Base-by-base conservation (phyloP, 2,797 vertebrate genomes). In the Catharus ustulatus region DNA sequence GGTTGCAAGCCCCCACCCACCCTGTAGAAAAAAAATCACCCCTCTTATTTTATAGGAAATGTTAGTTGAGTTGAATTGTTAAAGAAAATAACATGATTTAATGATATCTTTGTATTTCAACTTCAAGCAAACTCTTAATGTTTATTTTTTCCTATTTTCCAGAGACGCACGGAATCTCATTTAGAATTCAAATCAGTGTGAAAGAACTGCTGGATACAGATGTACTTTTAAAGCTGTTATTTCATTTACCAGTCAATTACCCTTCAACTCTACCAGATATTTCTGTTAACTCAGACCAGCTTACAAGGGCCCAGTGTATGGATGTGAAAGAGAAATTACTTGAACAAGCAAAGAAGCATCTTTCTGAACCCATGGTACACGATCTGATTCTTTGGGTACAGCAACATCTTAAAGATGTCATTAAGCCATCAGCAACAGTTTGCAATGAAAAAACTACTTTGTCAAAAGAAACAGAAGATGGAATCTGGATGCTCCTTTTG, bases 181-280 rank as follows among this genome's bases (percentile, higher is more conserved):
- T 98, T 95, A 96, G 97, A 96, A 98, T 98, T 95, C 97, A 97
- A 95, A 97, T 97, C 67, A 48, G 23, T 18, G 97, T 97, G 27
- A 96, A 97, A 85, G 97, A 97, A 63, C 80, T 84, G 59, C 68
- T 45, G 66, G 97, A 95, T 68, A 87, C 43, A 32, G 96, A 97
- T 75, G n/a, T 98, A 42, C 88, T 96, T 75, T 88, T 98, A 78
- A 97, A 97, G 75, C 87, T 99, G 73, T 68, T 98, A 46, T 99
- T 99, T 98, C 97, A 98, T 79, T 96, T 99, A 88, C 98, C 98
- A 13, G 96, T 97, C 40, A 68, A 38, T 69, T 99, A 99, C 96
- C 99, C 99, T 10, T 97, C 83, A 55, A 92, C 95, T 85, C 92
- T 96, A 18, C 99, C 99, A 0, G 97, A 98, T 69, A 96, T 99